These are phyloP conservation scores for Chrosomus eos DNA, from an alignment of 2,797 vertebrate genomes.

Conservation along the genomic window DNA sequence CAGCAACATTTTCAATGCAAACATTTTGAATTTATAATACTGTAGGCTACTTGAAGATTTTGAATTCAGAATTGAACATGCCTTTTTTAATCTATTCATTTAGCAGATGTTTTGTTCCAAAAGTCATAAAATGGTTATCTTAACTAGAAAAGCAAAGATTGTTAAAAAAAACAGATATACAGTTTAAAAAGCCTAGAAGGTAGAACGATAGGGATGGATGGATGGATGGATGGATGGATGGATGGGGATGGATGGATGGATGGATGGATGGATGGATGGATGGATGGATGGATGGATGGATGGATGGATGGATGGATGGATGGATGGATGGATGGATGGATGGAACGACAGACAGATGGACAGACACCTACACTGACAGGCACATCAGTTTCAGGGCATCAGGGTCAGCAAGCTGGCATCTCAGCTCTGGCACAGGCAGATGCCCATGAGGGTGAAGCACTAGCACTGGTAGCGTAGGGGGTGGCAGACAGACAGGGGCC, in stretches of 20 bases:
- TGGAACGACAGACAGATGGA: neutral
- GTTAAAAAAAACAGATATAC: too few species aligned
- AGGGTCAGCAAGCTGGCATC: conserved; percentile 78
- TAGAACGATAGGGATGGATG: neutral
- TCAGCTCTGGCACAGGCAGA: conserved; percentile 78
- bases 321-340: neutral
- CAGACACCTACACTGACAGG: conserved; percentile 63
- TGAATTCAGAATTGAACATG: neutral
- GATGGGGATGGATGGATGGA: neutral
- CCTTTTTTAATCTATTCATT: neutral
- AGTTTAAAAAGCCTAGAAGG: neutral
- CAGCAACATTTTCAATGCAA: neutral
- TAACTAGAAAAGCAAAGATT: neutral
- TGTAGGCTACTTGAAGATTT: neutral
- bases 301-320: neutral
- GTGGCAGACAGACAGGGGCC: conserved; percentile 85
- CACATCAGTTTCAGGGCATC: conserved; percentile 74
- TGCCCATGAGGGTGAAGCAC: conserved; percentile 73
- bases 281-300: too few species aligned
- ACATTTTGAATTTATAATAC: neutral
- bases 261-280: fast-evolving
- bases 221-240: neutral
- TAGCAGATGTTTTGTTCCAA: too few species aligned
- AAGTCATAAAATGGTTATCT: neutral
- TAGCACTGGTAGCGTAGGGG: conserved; percentile 75